phyloP scores from a whole-genome alignment of 2,797 vertebrate species.

The Eidolon dupreanum region DNA sequence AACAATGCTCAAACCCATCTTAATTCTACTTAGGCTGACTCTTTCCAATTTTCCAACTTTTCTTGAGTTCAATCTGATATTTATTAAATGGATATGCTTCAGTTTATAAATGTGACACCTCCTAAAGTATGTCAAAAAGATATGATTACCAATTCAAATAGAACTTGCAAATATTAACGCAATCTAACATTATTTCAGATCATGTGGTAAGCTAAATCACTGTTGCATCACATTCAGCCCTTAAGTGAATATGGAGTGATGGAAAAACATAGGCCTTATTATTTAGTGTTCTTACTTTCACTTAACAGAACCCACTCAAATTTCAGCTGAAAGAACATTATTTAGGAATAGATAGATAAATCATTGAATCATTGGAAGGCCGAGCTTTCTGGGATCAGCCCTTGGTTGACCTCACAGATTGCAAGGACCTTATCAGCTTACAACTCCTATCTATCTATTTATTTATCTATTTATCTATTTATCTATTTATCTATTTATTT shows the following conservation, averaged over 20 bases:
- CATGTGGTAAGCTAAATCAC: background rate
- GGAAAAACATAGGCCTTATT: background rate
- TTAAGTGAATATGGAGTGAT: background rate
- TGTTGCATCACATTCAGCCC: background rate
- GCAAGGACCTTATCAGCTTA: too few species aligned
- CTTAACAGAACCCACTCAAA: background rate
- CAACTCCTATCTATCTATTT: too few species aligned
- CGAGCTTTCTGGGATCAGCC: background rate
- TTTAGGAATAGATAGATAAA: background rate
- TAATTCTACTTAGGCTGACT: background rate
- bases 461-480: too few species aligned
- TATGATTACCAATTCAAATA: background rate
- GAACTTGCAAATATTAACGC: background rate
- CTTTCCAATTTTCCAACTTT: background rate
- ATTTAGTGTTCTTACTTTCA: background rate
- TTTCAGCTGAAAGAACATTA: background rate
- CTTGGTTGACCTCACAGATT: too few species aligned
- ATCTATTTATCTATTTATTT: too few species aligned
- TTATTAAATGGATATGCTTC: background rate
- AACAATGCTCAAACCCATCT: background rate
- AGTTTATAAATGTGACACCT: background rate
- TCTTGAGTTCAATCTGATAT: background rate
- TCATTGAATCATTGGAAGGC: background rate
- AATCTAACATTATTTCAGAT: background rate
- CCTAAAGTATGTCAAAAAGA: background rate